These are phyloP conservation scores for Drepana falcataria DNA, from an alignment of 2,888 invertebrate species.

Conservation along the genomic window DNA sequence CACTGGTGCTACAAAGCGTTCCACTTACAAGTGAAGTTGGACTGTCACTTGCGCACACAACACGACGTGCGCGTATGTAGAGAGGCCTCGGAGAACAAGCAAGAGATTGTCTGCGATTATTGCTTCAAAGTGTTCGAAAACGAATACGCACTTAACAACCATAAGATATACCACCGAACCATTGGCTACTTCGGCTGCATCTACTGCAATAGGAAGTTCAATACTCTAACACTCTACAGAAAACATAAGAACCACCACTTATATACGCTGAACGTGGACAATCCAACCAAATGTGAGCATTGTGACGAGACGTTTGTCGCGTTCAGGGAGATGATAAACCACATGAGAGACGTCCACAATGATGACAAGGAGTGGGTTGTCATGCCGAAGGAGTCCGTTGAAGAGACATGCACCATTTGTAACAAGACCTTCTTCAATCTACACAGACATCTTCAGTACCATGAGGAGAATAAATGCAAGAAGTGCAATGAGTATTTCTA, in stretches of 20 bases:
- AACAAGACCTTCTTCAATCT: constrained; percentile 65
- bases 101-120: constrained; percentile 65
- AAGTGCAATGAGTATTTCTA: constrained; percentile 71
- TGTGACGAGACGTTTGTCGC: constrained; percentile 77
- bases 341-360: constrained; percentile 66
- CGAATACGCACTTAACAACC: constrained; percentile 54
- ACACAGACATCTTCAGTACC: constrained; percentile 62
- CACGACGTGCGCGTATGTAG: constrained; percentile 48
- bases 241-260: constrained; percentile 75
- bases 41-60: constrained; percentile 65
- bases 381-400: constrained; percentile 60
- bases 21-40: constrained; percentile 69
- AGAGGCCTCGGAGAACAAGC: constrained; percentile 42
- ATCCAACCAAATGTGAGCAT: constrained; percentile 67
- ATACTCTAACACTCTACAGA: constrained; percentile 63
- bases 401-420: constrained; percentile 65
- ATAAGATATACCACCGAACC: constrained; percentile 68
- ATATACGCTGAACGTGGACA: constrained; percentile 58
- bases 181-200: constrained; percentile 67
- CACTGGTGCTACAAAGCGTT: constrained; percentile 70
- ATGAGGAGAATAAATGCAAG: constrained; percentile 69
- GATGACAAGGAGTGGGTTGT: constrained; percentile 71
- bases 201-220: constrained; percentile 73
- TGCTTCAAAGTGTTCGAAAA: constrained; percentile 71
- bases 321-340: constrained; percentile 72